phyloP scores from a whole-genome alignment of 2,888 invertebrate species.

The Drosophila greeni region DNA sequence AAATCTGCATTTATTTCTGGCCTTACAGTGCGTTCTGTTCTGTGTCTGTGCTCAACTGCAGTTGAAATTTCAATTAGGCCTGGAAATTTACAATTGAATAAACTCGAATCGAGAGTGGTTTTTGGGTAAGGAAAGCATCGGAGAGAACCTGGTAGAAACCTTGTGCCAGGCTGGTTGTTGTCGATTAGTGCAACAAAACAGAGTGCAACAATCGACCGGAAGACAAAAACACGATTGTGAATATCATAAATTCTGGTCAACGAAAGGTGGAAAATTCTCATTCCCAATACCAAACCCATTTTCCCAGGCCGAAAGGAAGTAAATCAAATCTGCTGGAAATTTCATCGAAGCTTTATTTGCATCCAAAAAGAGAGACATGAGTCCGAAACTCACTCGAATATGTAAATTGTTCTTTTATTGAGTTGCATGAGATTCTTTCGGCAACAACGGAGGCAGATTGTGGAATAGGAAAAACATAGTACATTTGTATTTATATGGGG shows the following conservation, averaged over 20 bases:
- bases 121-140: not conserved
- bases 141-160: conserved; percentile 7
- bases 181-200: conserved; percentile 33
- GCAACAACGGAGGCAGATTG: conserved; percentile 5
- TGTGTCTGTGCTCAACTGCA: conserved; percentile 20
- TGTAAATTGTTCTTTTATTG: conserved; percentile 22
- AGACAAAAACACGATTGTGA: conserved; percentile 20
- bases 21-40: not conserved
- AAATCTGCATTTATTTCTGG: conserved; percentile 14
- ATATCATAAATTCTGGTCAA: conserved; percentile 18
- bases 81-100: conserved; percentile 37
- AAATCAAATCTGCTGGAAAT: conserved; percentile 29
- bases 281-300: not conserved
- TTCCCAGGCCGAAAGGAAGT: conserved; percentile 2
- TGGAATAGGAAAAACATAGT: conserved; percentile 1
- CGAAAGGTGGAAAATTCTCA: conserved; percentile 26
- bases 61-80: conserved; percentile 36
- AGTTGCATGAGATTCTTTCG: conserved; percentile 5
- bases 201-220: conserved; percentile 32
- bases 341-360: conserved; percentile 17
- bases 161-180: conserved; percentile 5
- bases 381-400: conserved; percentile 5
- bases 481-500: not conserved
- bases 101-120: conserved; percentile 10
- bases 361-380: conserved; percentile 7